These are phyloP conservation scores for Caenorhabditis sp. DNA, from an alignment of 2,888 invertebrate species.

Conservation along the genomic window DNA sequence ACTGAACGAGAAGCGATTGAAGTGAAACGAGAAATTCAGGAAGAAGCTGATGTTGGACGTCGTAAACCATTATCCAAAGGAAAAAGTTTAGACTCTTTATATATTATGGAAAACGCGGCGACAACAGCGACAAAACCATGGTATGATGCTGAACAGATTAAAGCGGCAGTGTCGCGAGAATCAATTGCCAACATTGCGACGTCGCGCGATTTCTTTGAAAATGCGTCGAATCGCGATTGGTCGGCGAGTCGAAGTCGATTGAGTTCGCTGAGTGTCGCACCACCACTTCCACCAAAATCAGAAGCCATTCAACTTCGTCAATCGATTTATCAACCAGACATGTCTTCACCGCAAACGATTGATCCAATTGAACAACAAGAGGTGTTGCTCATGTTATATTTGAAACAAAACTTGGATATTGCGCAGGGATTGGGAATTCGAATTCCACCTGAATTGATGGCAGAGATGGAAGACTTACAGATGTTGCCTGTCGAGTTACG, in stretches of 20 bases:
- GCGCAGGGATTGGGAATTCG: conserved; percentile 40
- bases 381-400: conserved; percentile 48
- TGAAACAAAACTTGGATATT: conserved; percentile 48
- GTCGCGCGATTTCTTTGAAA: conserved; percentile 40
- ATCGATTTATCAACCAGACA: conserved; percentile 10
- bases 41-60: conserved; percentile 20
- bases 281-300: conserved; percentile 48
- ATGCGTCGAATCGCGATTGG: conserved; percentile 27
- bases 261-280: conserved; percentile 27
- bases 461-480: conserved; percentile 41
- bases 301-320: conserved; percentile 44
- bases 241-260: conserved; percentile 16
- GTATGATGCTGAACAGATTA: conserved; percentile 43
- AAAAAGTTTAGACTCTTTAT: conserved; percentile 48
- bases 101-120: conserved; percentile 30
- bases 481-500: conserved; percentile 31
- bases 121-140: conserved; percentile 18
- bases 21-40: conserved; percentile 29
- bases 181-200: conserved; percentile 48
- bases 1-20: conserved; percentile 54
- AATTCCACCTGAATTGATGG: conserved; percentile 28
- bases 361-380: conserved; percentile 47
- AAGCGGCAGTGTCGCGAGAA: conserved; percentile 36
- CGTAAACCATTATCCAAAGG: conserved; percentile 39
- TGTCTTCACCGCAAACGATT: conserved; percentile 22